Evolutionary conservation across 2,888 invertebrate species (phyloP).

Genomic region (Theodoxus fluviatilis): DNA sequence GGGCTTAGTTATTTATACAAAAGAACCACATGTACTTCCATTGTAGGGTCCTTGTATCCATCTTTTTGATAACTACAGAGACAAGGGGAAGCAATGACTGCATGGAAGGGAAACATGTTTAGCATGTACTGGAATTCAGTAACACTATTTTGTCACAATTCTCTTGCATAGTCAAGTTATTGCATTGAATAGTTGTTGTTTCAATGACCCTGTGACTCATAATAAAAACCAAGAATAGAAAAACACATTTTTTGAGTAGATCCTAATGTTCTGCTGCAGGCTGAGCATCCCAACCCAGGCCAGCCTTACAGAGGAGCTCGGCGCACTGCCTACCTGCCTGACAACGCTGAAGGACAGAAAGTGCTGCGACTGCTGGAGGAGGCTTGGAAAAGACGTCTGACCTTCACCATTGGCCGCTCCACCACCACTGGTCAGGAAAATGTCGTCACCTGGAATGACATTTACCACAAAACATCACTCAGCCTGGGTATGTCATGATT

Average conservation of each 20-base stretch:
- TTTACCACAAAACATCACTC: conserved; percentile 52
- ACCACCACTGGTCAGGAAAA: conserved; percentile 49
- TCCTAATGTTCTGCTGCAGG: conserved; percentile 24
- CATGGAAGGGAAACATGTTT: too few species aligned
- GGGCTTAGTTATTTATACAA: too few species aligned
- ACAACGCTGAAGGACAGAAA: conserved; percentile 43
- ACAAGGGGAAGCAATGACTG: too few species aligned
- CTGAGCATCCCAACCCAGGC: conserved; percentile 48
- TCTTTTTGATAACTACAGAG: too few species aligned
- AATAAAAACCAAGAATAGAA: too few species aligned
- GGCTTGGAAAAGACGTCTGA: conserved; percentile 47
- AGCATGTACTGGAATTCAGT: too few species aligned
- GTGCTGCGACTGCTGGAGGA: conserved; percentile 40
- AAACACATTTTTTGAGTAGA: not conserved
- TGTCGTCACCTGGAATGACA: conserved; percentile 50
- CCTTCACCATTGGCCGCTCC: conserved; percentile 54
- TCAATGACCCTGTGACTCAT: not conserved
- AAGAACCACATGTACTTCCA: too few species aligned
- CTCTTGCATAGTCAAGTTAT: not conserved
- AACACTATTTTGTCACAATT: too few species aligned
- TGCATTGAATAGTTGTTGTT: not conserved
- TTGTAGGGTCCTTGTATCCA: too few species aligned
- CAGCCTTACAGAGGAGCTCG: conserved; percentile 40
- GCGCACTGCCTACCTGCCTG: conserved; percentile 48
- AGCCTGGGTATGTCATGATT: too few species aligned